Evolutionary conservation across 2,797 vertebrate genomes (phyloP).

Genomic region (Apogon hyalosoma): DNA sequence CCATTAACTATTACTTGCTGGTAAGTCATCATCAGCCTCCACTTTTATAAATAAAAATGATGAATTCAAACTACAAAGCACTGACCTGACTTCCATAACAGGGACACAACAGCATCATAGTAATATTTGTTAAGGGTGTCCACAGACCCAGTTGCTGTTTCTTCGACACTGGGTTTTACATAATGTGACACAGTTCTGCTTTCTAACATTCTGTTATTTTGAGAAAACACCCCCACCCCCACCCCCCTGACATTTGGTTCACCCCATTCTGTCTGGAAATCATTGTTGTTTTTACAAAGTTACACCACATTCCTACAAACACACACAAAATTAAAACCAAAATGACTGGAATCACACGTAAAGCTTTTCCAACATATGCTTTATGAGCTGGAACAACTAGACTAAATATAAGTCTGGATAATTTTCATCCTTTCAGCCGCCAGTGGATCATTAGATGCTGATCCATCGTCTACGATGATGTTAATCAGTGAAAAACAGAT

Average conservation of each 20-base stretch:
- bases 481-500: constrained; percentile 56
- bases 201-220: background rate
- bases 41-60: too few species aligned
- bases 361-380: constrained; percentile 5
- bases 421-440: constrained; percentile 25
- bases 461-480: constrained; percentile 56
- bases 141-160: background rate
- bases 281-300: background rate
- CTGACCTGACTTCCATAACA: too few species aligned
- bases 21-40: too few species aligned
- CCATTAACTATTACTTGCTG: too few species aligned
- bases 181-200: background rate
- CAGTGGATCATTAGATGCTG: constrained; percentile 41
- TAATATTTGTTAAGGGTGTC: too few species aligned
- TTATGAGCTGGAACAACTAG: background rate
- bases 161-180: background rate
- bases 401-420: background rate
- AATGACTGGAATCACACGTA: background rate
- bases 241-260: background rate
- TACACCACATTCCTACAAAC: background rate
- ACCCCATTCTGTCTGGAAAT: background rate
- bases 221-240: too few species aligned
- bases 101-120: too few species aligned
- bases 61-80: too few species aligned
- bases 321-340: background rate